Conservation (phyloP, 2,888 invertebrate genomes). For the Buathra laborator region DNA sequence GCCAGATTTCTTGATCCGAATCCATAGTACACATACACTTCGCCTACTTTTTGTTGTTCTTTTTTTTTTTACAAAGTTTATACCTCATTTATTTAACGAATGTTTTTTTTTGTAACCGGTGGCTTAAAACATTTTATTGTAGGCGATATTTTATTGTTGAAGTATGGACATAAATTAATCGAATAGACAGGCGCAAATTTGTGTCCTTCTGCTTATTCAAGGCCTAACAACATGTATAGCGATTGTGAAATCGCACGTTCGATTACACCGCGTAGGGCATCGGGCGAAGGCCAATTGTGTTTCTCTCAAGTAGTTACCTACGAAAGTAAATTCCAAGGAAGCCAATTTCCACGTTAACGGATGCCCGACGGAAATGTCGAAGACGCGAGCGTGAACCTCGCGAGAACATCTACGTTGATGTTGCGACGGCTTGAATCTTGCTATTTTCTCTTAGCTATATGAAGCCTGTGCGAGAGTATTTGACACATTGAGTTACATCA, state of each 20-base stretch:
- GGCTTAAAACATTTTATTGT: too few relatives aligned
- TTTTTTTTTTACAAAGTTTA: not conserved
- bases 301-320: conserved; percentile 21
- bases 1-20: not conserved
- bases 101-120: not conserved
- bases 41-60: not conserved
- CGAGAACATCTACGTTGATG: conserved; percentile 29
- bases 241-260: not conserved
- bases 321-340: conserved; percentile 67
- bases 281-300: conserved; percentile 28
- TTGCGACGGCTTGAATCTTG: not conserved
- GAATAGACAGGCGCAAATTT: too few relatives aligned
- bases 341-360: conserved; percentile 74
- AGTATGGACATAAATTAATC: too few relatives aligned
- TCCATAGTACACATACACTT: not conserved
- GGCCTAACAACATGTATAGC: not conserved
- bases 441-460: conserved; percentile 7
- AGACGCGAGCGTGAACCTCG: conserved; percentile 64
- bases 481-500: conserved; percentile 11
- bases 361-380: conserved; percentile 75
- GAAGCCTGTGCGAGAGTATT: conserved; percentile 5
- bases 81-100: not conserved
- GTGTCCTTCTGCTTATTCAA: too few relatives aligned
- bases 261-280: not conserved
- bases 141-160: too few relatives aligned